Base-by-base conservation (phyloP, 2,888 invertebrate species). In the Drosophila hamatofila region DNA sequence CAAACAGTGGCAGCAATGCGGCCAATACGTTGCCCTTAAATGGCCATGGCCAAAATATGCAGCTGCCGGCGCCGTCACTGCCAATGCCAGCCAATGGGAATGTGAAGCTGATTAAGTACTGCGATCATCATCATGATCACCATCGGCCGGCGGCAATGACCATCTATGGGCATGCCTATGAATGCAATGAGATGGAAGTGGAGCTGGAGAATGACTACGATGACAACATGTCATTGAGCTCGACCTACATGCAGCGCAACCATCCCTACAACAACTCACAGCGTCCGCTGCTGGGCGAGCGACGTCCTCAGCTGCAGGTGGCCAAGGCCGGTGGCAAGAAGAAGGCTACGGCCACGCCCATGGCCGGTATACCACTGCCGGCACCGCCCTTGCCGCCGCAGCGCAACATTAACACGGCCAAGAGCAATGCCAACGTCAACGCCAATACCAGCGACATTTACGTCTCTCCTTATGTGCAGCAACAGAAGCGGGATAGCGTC, bases 251-350 rank as follows among this genome's bases (percentile, higher is more conserved):
- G 83, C 87, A 91, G 78, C 91, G 92, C 63, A 91, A 91, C 80
- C 93, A 92, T 90, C 92, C 91, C 21, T 92, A 89, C 69, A 93
- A 93, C 81, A 92, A 89, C 61, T 92, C 92, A 7, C 92, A 92
- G 76, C 89, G 92, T 42, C 93, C 92, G 23, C 77, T 93, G 65
- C 81, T 93, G 56, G 88, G 86, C 75, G 90, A 91, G 69, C 83
- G 91, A 12, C 81, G 73, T 7, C 82, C 80, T 1, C 74, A 81
- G 25, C 56, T 69, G 23, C 64, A 64, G 58, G 39, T 87, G 67
- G 80, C 83, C 72, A 90, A 89, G 75, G 89, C 27, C 81, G 60
- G 67, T 64, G 52, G 56, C 58, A 59, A 69, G 35, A 75, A 79
- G 54, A 72, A 78, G 65, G 30, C 77, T 73, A 61, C 80, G 61